These are phyloP conservation scores for Gobio occitaniae DNA, from an alignment of 2,797 vertebrate genomes.

Conservation along the genomic window DNA sequence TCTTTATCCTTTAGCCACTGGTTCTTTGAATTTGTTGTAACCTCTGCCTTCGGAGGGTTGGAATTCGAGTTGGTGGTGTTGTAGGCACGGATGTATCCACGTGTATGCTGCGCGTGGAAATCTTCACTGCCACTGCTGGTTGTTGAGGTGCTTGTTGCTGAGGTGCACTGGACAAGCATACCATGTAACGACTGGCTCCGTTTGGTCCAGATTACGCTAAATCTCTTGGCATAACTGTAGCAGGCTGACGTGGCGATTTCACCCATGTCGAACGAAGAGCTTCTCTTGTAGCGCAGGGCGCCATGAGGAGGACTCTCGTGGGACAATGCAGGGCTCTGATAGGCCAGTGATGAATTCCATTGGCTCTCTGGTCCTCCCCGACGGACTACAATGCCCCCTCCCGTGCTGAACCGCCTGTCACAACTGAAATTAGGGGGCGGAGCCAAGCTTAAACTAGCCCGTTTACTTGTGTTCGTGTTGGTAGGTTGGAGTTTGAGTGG, in stretches of 20 bases:
- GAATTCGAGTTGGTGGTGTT: constrained; percentile 48
- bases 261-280: constrained; percentile 98
- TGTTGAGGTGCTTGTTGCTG: constrained; percentile 60
- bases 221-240: constrained; percentile 90
- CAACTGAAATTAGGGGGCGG: neutral
- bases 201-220: constrained; percentile 98
- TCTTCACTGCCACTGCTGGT: constrained; percentile 52
- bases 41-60: constrained; percentile 17
- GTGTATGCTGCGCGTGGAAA: constrained; percentile 24
- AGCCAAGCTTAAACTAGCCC: constrained; percentile 50
- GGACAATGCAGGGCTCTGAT: constrained; percentile 51
- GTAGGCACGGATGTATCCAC: constrained; percentile 37
- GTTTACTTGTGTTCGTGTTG: constrained; percentile 49
- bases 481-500: constrained; percentile 35
- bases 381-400: constrained; percentile 49
- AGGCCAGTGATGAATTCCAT: constrained; percentile 57
- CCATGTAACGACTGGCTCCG: constrained; percentile 97
- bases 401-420: constrained; percentile 59
- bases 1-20: constrained; percentile 40
- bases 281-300: constrained; percentile 83
- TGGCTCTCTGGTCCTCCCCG: constrained; percentile 50
- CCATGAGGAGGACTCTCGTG: constrained; percentile 19
- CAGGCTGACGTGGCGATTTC: constrained; percentile 83
- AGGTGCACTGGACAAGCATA: constrained; percentile 92
- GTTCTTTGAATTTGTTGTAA: constrained; percentile 22